These are phyloP conservation scores for Caenorhabditis sinica DNA, from an alignment of 2,888 invertebrate genomes.

Conservation along the genomic window DNA sequence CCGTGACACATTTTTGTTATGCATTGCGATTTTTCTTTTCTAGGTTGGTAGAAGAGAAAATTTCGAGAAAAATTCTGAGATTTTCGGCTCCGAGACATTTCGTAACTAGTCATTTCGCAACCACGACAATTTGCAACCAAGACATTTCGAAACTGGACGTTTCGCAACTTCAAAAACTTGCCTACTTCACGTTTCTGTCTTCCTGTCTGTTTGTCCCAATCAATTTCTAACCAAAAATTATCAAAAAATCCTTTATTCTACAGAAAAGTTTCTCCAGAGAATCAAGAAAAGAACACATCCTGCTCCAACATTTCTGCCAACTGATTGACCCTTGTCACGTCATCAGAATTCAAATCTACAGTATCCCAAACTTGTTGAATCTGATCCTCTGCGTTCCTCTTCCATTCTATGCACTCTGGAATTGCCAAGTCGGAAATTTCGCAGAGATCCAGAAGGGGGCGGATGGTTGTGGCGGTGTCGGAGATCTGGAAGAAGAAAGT, in stretches of 20 bases:
- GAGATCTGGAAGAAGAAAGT: slow-evolving; percentile 59
- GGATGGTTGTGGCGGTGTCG: slow-evolving; percentile 63
- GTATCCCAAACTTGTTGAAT: slow-evolving; percentile 55
- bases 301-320: slow-evolving; percentile 59
- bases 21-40: neutral
- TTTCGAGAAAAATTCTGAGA: too few relatives aligned
- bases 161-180: too few relatives aligned
- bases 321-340: slow-evolving; percentile 45
- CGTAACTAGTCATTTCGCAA: too few relatives aligned
- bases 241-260: too few relatives aligned
- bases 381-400: slow-evolving; percentile 53
- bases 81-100: too few relatives aligned
- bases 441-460: slow-evolving; percentile 67
- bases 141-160: too few relatives aligned
- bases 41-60: too few relatives aligned
- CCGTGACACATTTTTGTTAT: slow-evolving; percentile 2
- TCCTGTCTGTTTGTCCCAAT: too few relatives aligned
- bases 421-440: slow-evolving; percentile 69
- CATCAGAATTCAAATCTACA: slow-evolving; percentile 54
- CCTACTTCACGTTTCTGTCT: too few relatives aligned
- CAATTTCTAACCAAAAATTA: too few relatives aligned
- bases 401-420: slow-evolving; percentile 73
- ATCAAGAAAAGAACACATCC: slow-evolving; percentile 43
- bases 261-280: too few relatives aligned
- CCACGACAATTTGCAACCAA: too few relatives aligned